Percentiles rank a stretch among this genome's conserved stretches.
Evolutionary conservation across 2,888 invertebrate genomes (phyloP).

Genomic region (Panzeria rudis): DNA sequence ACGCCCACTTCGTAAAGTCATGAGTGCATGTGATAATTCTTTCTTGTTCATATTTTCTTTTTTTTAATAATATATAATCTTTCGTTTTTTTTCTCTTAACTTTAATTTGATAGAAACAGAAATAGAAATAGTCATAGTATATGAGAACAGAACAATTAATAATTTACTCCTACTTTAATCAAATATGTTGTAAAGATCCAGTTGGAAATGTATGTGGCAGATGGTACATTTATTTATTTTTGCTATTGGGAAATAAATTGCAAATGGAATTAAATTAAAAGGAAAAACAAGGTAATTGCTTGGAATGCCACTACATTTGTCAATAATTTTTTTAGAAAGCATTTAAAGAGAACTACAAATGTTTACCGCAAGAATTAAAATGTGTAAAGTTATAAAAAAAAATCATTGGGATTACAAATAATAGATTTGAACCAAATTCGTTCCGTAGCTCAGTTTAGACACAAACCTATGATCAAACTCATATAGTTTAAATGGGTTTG

Average conservation of each 20-base stretch:
- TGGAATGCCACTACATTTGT: background rate
- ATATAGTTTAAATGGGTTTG: too few relatives aligned
- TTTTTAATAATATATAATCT: slow-evolving; percentile 64
- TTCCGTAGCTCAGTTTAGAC: too few relatives aligned
- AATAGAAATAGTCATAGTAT: slow-evolving; percentile 1
- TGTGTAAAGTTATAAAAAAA: background rate
- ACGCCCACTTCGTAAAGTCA: slow-evolving; percentile 59
- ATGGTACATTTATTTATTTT: slow-evolving; percentile 13
- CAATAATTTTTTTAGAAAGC: background rate
- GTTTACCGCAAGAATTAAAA: background rate
- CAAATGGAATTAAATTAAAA: background rate
- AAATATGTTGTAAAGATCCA: background rate
- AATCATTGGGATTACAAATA: too few relatives aligned
- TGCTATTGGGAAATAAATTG: background rate
- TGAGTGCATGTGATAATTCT: slow-evolving; percentile 60
- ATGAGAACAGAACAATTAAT: slow-evolving; percentile 17
- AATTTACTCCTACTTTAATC: slow-evolving; percentile 45
- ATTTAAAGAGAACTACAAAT: background rate
- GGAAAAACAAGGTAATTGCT: background rate
- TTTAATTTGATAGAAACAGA: slow-evolving; percentile 17
- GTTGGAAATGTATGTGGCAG: slow-evolving; percentile 6
- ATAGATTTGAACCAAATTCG: too few relatives aligned
- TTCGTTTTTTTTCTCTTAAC: slow-evolving; percentile 18
- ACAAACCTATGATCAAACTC: too few relatives aligned
- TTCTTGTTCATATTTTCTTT: slow-evolving; percentile 18